Conservation (phyloP, 1,140 invertebrate species). For the Pristionchus pacificus region DNA sequence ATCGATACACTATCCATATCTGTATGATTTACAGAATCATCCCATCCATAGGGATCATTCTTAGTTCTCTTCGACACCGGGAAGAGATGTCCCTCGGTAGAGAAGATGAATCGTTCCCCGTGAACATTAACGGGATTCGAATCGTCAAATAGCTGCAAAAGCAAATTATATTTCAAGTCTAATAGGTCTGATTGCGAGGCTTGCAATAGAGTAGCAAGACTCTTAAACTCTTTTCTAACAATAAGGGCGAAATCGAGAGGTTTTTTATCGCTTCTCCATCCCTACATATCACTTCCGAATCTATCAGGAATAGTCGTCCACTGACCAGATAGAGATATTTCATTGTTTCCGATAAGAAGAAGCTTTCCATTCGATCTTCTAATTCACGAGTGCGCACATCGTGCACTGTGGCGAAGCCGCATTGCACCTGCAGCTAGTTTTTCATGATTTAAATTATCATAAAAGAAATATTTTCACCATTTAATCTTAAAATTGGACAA, state of each 20-base stretch:
- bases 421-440: constrained; percentile 53
- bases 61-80: too few relatives aligned
- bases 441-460: neutral
- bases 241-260: too few relatives aligned
- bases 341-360: constrained; percentile 94
- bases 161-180: too few relatives aligned
- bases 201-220: too few relatives aligned
- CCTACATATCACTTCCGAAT: neutral
- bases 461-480: constrained; percentile 1
- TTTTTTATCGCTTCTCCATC: too few relatives aligned
- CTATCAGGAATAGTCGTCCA: neutral
- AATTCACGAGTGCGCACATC: constrained; percentile 83
- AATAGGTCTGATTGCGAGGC: too few relatives aligned
- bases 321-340: constrained; percentile 85
- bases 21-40: too few relatives aligned
- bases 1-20: too few relatives aligned
- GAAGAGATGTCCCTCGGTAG: constrained; percentile 70
- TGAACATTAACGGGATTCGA: constrained; percentile 68
- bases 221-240: too few relatives aligned
- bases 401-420: constrained; percentile 71
- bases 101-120: constrained; percentile 66
- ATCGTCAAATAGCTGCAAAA: constrained; percentile 67
- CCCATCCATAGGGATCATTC: too few relatives aligned
- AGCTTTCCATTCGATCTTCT: constrained; percentile 98
- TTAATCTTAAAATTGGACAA: constrained; percentile 55